Base-by-base conservation (phyloP, 1,140 invertebrate genomes). In the Apolygus lucorum region DNA sequence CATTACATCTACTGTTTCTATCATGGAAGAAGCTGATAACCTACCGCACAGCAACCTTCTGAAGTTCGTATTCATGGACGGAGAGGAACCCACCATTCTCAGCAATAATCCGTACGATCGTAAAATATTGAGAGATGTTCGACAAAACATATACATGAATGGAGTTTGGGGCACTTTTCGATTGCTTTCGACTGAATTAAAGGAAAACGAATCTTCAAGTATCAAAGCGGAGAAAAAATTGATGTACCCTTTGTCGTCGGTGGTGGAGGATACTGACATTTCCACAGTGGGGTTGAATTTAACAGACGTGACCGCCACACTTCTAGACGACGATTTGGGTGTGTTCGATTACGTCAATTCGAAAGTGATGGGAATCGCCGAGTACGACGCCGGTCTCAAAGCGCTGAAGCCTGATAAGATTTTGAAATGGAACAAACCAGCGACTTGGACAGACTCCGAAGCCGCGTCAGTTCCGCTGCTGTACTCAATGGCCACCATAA, bases 391-490 rank as follows among this genome's bases (percentile, higher is more conserved):
- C 4, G 13, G 4, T 11, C 4, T 4, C 22, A 69, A 64, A 22
- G 24, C 63, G 21, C 34, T 72, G 2, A 63, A 29, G 27, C 70
- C 69, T 21, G 73, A 74, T 67, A 54, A 29, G 21, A 25, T 65
- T 21, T 68, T 74, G 25, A 34, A 42, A n/a, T 85, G 84, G 84
- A 68, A 77, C 28, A 76, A 86, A 63, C 85, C 85, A 2, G 73
- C 78, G 0, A 70, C 73, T 2, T 86, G 84, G 85, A 80, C 76
- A 8, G 72, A 85, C 17, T 81, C 82, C 68, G 83, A 87, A 66
- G 86, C 85, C 34, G 82, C 81, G 1, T 84, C 84, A 4, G 81
- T 87, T 17, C 85, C 85, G 34, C 65, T 79, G 1, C 69, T 78
- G n/a, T 80, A 80, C 68, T 52, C 70, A 17, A 70, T 72, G 22